Evolutionary conservation across 2,113 vertebrate species (phyloP), one percentile per base, ranked within the genome.

Genomic region (Cisticola juncidis): DNA sequence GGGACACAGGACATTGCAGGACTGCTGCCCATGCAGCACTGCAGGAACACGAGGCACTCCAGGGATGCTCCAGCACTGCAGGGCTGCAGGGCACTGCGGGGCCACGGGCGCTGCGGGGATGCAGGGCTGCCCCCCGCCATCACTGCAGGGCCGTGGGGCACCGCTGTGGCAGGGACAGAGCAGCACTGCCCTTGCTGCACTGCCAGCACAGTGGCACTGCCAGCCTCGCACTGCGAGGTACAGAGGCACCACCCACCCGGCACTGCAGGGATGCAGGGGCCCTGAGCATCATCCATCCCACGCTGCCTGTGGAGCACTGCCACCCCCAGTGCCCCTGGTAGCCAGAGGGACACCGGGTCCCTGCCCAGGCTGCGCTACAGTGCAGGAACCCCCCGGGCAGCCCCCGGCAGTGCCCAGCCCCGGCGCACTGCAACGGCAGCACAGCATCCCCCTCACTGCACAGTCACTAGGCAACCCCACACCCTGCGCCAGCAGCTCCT

Each of bases 391-490:
- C 38, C 21, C 15, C 0, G 1, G 36, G 60, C 77, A 81, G 78
- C n/a, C 31, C 45, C 29, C 2, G 0, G 83, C 94, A 57, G 90
- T 92, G 76, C 82, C 73, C 71, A 64, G 94, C 88, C 81, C 95
- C 18, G 6, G 85, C 66, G 0, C 79, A 6, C 92, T 88, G 92
- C 54, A 14, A 29, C 0, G 66, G 76, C 8, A 47, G 71, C 90
- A 73, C 92, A 80, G 86, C 88, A 93, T 71, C 92, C 95, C 94
- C 80, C 92, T 88, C 54, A 54, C 95, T 90, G 68, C 74, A 56
- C 90, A 72, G 94, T 95, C 94, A 83, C 96, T 90, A 96, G 95
- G 96, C 94, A 97, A 95, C 96, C 90, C 90, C 90, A 72, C 88
- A 93, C 88, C 85, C 81, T 79, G 70, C 16, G 13, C 95, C 79